These are phyloP conservation scores for Dicyrtoma fusca DNA, from an alignment of 2,888 invertebrate species.

Conservation along the genomic window DNA sequence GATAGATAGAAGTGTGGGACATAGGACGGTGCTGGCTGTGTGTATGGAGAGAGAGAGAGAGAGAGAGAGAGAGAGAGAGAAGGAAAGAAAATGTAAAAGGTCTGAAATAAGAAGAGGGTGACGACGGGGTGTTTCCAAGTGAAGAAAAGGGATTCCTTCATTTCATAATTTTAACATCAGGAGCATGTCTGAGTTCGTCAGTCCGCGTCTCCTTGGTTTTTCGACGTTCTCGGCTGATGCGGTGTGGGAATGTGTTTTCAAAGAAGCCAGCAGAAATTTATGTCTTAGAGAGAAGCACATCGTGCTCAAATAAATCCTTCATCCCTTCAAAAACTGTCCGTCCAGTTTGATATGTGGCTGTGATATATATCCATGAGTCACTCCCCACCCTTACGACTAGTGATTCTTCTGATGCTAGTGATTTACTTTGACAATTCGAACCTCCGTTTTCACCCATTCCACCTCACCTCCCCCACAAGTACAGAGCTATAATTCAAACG, in stretches of 20 bases:
- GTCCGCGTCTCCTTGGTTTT: slow-evolving; percentile 30
- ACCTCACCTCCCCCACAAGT: slow-evolving; percentile 38
- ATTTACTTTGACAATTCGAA: slow-evolving; percentile 42
- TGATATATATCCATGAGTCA: slow-evolving; percentile 41
- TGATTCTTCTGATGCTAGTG: slow-evolving; percentile 41
- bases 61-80: slow-evolving; percentile 38
- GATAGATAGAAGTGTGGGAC: slow-evolving; percentile 37
- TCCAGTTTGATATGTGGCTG: slow-evolving; percentile 39
- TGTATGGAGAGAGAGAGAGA: not conserved
- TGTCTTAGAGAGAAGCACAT: slow-evolving; percentile 37
- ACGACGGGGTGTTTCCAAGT: slow-evolving; percentile 38
- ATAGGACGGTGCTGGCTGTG: too few species aligned
- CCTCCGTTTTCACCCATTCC: slow-evolving; percentile 39
- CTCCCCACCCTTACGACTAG: slow-evolving; percentile 39
- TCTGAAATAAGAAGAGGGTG: slow-evolving; percentile 44
- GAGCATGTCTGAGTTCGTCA: slow-evolving; percentile 36
- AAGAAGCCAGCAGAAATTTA: slow-evolving; percentile 38
- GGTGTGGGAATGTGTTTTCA: slow-evolving; percentile 41
- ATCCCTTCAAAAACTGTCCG: slow-evolving; percentile 39
- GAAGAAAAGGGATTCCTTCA: slow-evolving; percentile 40
- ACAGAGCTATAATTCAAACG: slow-evolving; percentile 43
- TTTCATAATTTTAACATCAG: slow-evolving; percentile 40
- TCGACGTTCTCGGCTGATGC: slow-evolving; percentile 36
- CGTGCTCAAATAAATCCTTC: slow-evolving; percentile 39
- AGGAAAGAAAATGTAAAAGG: slow-evolving; percentile 43